Evolutionary conservation across 2,797 vertebrate genomes (phyloP).

Genomic region (Crocodylus rhombifer): DNA sequence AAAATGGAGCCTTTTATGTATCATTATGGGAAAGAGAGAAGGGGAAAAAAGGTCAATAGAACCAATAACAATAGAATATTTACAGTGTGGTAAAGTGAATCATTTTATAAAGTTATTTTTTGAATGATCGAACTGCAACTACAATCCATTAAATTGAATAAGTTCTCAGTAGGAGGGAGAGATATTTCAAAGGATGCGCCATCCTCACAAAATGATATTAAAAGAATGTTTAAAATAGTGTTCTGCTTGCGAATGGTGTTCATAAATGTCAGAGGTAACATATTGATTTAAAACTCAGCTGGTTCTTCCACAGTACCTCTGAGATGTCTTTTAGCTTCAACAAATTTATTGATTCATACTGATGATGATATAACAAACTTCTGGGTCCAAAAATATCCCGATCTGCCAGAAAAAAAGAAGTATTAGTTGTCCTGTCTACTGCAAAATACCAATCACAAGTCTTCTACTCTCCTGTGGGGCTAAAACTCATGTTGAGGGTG

Average conservation of each 20-base stretch:
- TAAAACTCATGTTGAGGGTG: neutral
- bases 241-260: slow-evolving; percentile 46
- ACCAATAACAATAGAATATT: neutral
- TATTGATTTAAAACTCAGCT: slow-evolving; percentile 59
- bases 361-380: slow-evolving; percentile 16
- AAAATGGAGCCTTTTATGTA: neutral
- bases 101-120: neutral
- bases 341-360: slow-evolving; percentile 35
- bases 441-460: neutral
- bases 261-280: slow-evolving; percentile 71
- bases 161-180: slow-evolving; percentile 14
- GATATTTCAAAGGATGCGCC: slow-evolving; percentile 33
- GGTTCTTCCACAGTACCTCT: slow-evolving; percentile 14
- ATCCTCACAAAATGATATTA: slow-evolving; percentile 61
- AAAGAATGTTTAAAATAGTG: slow-evolving; percentile 55
- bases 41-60: neutral
- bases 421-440: neutral
- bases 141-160: slow-evolving; percentile 19
- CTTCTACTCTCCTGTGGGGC: neutral
- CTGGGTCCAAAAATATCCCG: slow-evolving; percentile 9
- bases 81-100: neutral
- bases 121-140: neutral
- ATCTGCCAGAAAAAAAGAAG: neutral
- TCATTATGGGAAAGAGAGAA: neutral
- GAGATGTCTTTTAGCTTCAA: slow-evolving; percentile 46